Conservation (phyloP, 1,140 invertebrate genomes). For the Gryon sp. region DNA sequence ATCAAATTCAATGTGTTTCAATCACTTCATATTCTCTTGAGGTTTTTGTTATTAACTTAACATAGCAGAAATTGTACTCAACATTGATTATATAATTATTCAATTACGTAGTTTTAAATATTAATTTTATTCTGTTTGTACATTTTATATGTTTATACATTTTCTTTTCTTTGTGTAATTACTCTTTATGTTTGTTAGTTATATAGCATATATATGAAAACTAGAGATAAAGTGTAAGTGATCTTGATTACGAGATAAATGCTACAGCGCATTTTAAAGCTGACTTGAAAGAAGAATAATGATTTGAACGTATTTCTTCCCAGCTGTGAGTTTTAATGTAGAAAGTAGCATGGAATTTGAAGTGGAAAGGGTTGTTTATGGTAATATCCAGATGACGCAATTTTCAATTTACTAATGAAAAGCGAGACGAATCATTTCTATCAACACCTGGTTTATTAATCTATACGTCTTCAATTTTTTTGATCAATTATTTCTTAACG, state of each 20-base stretch:
- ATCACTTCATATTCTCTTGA: conserved; percentile 46
- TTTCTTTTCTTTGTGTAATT: too few relatives aligned
- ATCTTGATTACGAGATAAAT: too few relatives aligned
- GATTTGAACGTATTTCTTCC: conserved; percentile 67
- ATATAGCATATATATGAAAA: too few relatives aligned
- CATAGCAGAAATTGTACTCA: too few relatives aligned
- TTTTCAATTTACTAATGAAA: conserved; percentile 76
- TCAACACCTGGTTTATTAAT: conserved; percentile 70
- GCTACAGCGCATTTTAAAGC: not conserved
- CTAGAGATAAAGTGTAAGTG: too few relatives aligned
- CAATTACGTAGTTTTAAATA: too few relatives aligned
- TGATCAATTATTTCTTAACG: too few relatives aligned
- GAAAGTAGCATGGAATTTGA: conserved; percentile 23
- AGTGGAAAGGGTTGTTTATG: conserved; percentile 69
- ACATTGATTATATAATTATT: too few relatives aligned
- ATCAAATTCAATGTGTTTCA: conserved; percentile 34
- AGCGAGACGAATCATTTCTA: conserved; percentile 70
- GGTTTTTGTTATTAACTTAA: conserved; percentile 17
- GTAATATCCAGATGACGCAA: conserved; percentile 71
- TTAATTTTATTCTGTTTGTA: too few relatives aligned
- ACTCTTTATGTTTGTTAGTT: too few relatives aligned
- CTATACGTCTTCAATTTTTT: conserved; percentile 8
- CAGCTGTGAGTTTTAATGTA: conserved; percentile 64
- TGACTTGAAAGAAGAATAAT: conserved; percentile 20
- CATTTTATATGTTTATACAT: too few relatives aligned